These are phyloP conservation scores for Apamea sordens DNA, from an alignment of 2,888 invertebrate genomes.

Conservation along the genomic window DNA sequence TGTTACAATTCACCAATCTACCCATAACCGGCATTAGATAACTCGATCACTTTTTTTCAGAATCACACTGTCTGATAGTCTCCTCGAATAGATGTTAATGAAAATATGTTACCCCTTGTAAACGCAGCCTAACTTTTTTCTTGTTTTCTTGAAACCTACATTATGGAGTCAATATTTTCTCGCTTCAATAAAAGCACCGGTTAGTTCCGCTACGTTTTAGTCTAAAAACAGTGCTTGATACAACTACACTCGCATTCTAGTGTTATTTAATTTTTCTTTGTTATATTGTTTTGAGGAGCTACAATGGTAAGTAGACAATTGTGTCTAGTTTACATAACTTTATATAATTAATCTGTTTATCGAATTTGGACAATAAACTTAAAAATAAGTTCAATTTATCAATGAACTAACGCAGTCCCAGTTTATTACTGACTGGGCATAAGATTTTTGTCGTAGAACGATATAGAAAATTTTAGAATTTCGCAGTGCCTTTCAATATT, in stretches of 20 bases:
- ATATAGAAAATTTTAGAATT: too few relatives aligned
- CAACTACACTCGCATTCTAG: conserved; percentile 19
- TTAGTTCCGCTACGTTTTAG: conserved; percentile 48
- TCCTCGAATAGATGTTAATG: neutral
- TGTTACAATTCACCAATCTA: too few relatives aligned
- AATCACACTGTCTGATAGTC: neutral
- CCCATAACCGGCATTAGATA: neutral
- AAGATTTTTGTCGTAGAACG: too few relatives aligned
- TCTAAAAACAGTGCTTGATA: conserved; percentile 54
- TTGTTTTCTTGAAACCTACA: conserved; percentile 74
- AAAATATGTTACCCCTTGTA: conserved; percentile 49
- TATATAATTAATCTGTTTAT: neutral
- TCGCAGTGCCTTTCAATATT: too few relatives aligned
- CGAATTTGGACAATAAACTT: neutral
- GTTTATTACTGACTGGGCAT: too few relatives aligned
- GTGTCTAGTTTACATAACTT: neutral
- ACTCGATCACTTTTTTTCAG: neutral
- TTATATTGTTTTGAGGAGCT: conserved; percentile 12
- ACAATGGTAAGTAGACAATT: conserved; percentile 66
- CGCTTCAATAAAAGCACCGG: conserved; percentile 61
- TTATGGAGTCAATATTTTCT: conserved; percentile 56
- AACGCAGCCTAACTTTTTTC: conserved; percentile 70
- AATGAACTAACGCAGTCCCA: too few relatives aligned
- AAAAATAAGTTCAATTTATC: too few relatives aligned
- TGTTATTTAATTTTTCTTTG: neutral